Conservation (phyloP, 2,888 invertebrate genomes). For the Blera fallax region DNA sequence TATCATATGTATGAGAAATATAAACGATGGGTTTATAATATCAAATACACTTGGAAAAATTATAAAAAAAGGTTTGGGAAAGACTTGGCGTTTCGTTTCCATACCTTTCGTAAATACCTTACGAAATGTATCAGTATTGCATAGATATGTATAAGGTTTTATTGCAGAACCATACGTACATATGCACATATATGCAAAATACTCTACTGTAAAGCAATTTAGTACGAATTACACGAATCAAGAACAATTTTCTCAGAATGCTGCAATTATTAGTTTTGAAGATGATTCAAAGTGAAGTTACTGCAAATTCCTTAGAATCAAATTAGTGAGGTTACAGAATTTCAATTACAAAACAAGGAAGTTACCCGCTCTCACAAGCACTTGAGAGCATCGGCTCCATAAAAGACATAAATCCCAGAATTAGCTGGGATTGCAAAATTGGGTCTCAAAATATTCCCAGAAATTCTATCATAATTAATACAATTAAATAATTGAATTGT, state of each 20-base stretch:
- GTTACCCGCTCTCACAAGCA: background rate
- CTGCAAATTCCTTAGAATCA: background rate
- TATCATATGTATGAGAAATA: no score
- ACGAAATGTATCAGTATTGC: no score
- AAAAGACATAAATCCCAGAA: background rate
- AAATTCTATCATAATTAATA: background rate
- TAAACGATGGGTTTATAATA: no score
- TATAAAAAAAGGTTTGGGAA: no score
- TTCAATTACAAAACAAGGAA: background rate
- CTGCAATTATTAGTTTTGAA: background rate
- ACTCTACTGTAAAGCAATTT: background rate
- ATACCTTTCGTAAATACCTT: no score
- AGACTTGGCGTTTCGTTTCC: no score
- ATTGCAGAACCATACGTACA: background rate
- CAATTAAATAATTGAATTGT: background rate
- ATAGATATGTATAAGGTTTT: no score
- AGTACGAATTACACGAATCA: background rate
- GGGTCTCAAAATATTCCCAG: no score
- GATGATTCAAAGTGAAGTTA: background rate
- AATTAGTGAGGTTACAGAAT: background rate
- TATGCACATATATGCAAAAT: background rate
- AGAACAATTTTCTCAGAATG: background rate
- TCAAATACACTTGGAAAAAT: no score
- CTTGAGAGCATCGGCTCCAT: background rate
- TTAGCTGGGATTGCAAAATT: background rate